These are phyloP conservation scores for Leptinotarsa undecemlineata DNA, from an alignment of 1,140 invertebrate genomes.

Conservation along the genomic window DNA sequence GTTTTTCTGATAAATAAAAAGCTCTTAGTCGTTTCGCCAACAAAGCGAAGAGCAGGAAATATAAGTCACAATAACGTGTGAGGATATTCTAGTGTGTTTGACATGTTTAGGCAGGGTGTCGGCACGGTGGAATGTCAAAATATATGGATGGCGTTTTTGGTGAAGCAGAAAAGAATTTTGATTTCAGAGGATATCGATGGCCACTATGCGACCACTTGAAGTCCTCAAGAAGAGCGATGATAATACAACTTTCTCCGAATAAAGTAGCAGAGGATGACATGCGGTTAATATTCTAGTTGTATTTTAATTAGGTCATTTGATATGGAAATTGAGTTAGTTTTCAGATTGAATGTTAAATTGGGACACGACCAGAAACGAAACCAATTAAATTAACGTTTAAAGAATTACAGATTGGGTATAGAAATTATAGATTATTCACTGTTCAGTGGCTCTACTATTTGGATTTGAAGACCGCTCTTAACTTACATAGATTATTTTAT, in stretches of 20 bases:
- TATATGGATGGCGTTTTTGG: background rate
- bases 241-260: background rate
- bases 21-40: slow-evolving; percentile 7
- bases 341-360: too few relatives aligned
- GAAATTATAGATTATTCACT: too few relatives aligned
- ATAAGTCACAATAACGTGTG: slow-evolving; percentile 13
- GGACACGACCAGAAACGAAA: too few relatives aligned
- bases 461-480: too few relatives aligned
- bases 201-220: background rate
- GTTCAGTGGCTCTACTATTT: too few relatives aligned
- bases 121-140: background rate
- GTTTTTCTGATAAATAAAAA: background rate
- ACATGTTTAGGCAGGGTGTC: background rate
- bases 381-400: too few relatives aligned
- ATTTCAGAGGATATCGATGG: background rate
- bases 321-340: too few relatives aligned
- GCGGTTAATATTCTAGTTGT: background rate
- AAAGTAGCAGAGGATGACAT: slow-evolving; percentile 4
- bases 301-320: too few relatives aligned
- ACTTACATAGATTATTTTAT: too few relatives aligned
- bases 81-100: slow-evolving; percentile 13
- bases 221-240: background rate
- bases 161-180: background rate
- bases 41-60: slow-evolving; percentile 17
- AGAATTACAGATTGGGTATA: too few relatives aligned